Evolutionary conservation across 2,888 invertebrate species (phyloP).

Genomic region (Deroplatys truncata): DNA sequence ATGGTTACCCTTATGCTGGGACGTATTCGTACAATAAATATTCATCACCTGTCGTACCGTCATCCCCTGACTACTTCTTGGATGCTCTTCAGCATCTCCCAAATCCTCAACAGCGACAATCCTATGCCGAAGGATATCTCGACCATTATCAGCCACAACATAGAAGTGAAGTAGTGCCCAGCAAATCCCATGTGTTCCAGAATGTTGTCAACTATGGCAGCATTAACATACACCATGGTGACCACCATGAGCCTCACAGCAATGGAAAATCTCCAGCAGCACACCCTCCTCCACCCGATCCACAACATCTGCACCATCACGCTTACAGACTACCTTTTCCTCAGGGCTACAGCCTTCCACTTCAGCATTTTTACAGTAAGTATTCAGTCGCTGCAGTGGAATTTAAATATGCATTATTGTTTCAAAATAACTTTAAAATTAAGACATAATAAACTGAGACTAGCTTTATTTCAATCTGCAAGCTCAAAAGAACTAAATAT

Average conservation of each 20-base stretch:
- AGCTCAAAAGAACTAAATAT: too few species aligned
- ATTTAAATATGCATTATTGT: too few species aligned
- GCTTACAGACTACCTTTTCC: neutral
- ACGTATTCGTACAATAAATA: neutral
- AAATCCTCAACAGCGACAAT: neutral
- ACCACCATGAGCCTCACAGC: constrained; percentile 25
- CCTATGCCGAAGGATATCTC: neutral
- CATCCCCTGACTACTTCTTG: neutral
- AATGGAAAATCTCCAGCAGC: neutral
- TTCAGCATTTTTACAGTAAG: neutral
- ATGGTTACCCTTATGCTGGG: neutral
- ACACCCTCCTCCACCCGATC: too few species aligned
- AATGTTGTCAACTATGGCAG: constrained; percentile 24
- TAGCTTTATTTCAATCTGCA: too few species aligned
- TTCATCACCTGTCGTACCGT: neutral
- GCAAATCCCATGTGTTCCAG: neutral
- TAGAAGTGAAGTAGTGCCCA: neutral
- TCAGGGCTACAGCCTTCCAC: neutral
- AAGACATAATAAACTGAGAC: too few species aligned
- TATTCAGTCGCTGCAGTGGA: neutral
- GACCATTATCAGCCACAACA: neutral
- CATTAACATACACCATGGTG: constrained; percentile 24
- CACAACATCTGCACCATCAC: neutral
- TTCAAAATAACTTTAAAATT: too few species aligned
- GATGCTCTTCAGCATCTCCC: neutral